These are phyloP conservation scores for Magallana nippona DNA, from an alignment of 2,888 invertebrate species.

Conservation along the genomic window DNA sequence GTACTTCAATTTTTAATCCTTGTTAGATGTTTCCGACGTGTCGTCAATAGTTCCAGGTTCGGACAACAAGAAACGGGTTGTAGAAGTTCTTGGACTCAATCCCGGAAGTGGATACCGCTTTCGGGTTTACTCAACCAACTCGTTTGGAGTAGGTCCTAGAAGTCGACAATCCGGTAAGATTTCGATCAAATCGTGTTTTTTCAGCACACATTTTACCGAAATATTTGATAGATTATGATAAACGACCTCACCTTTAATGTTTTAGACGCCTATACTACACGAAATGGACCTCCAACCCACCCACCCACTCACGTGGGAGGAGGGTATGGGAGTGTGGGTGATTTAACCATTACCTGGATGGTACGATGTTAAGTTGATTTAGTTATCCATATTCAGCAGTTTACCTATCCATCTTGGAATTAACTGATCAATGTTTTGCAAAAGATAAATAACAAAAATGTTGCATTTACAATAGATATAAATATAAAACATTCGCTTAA, in stretches of 20 bases:
- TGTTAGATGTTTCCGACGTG: slow-evolving; percentile 56
- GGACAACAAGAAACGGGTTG: slow-evolving; percentile 51
- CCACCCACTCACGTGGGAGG: slow-evolving; percentile 86
- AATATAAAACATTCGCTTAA: background rate
- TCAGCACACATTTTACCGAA: background rate
- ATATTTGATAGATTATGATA: background rate
- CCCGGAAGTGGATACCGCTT: slow-evolving; percentile 96
- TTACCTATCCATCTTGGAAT: background rate
- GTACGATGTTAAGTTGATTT: slow-evolving; percentile 49
- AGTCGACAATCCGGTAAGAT: slow-evolving; percentile 84
- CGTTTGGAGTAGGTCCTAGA: slow-evolving; percentile 88
- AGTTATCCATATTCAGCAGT: background rate
- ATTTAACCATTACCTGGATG: slow-evolving; percentile 93
- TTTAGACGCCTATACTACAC: slow-evolving; percentile 51
- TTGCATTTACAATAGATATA: background rate
- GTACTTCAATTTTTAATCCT: background rate
- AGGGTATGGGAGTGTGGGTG: slow-evolving; percentile 96
- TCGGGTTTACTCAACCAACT: slow-evolving; percentile 91
- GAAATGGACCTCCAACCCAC: slow-evolving; percentile 47
- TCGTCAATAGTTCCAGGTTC: slow-evolving; percentile 47
- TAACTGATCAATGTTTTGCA: too few species aligned
- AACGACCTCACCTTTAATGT: background rate
- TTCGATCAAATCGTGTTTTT: background rate
- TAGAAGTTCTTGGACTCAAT: slow-evolving; percentile 81
- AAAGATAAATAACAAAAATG: too few species aligned